phyloP scores from a whole-genome alignment of 2,888 invertebrate species.

The Limulus polyphemus region DNA sequence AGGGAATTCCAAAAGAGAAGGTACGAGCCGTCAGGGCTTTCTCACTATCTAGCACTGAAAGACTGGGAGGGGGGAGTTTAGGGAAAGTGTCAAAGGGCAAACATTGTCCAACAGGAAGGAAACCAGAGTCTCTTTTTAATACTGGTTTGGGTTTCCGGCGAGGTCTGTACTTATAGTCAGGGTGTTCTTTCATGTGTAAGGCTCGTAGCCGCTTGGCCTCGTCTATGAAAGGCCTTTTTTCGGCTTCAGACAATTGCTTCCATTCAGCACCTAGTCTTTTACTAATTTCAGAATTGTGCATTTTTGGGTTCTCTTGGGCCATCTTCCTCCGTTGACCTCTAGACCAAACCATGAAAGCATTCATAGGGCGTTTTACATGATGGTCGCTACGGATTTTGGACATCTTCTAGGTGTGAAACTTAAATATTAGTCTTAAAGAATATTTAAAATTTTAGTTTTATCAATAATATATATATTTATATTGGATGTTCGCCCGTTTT shows the following conservation, averaged over 20 bases:
- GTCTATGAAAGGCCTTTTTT: conserved; percentile 97
- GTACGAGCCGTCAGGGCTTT: conserved; percentile 25
- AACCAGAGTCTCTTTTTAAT: conserved; percentile 30
- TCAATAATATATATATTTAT: too few species aligned
- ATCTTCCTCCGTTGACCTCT: conserved; percentile 93
- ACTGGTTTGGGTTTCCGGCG: conserved; percentile 64
- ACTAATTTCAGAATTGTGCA: conserved; percentile 98
- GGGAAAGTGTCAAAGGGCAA: not conserved
- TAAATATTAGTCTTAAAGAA: too few species aligned
- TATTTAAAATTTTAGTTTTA: too few species aligned
- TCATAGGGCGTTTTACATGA: conserved; percentile 94
- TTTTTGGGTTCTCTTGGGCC: conserved; percentile 98
- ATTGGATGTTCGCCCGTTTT: too few species aligned
- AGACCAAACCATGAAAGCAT: conserved; percentile 99
- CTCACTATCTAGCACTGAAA: conserved; percentile 21
- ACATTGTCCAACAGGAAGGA: conserved; percentile 8
- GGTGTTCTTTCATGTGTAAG: conserved; percentile 88
- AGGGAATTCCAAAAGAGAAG: conserved; percentile 10
- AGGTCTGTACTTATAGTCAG: conserved; percentile 79
- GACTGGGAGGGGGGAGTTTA: conserved; percentile 6
- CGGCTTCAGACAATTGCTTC: conserved; percentile 89
- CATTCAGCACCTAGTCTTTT: conserved; percentile 95
- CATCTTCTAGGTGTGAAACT: conserved; percentile 3
- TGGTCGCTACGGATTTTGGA: conserved; percentile 42
- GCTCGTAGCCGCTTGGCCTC: conserved; percentile 90